Evolutionary conservation across 2,797 vertebrate genomes (phyloP).

Genomic region (Helicolenus hilgendorfi): DNA sequence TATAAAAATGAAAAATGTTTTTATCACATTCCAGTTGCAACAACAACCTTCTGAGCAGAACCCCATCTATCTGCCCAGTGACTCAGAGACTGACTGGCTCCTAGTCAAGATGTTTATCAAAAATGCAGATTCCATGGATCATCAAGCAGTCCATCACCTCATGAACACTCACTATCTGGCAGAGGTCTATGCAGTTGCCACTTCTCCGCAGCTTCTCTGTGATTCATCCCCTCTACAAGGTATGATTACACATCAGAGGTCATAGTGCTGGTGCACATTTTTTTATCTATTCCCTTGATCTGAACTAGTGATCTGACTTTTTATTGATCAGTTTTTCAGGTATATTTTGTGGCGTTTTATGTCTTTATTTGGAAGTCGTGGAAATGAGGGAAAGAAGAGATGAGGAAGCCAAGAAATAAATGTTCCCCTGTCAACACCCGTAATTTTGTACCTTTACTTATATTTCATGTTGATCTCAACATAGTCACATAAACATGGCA

Average conservation of each 20-base stretch:
- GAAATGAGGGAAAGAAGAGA: too few species aligned
- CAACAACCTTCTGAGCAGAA: conserved; percentile 85
- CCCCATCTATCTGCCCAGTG: conserved; percentile 90
- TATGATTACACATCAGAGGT: conserved; percentile 28
- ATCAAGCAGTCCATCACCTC: conserved; percentile 83
- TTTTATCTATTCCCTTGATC: not conserved
- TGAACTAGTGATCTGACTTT: not conserved
- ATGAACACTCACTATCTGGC: conserved; percentile 84
- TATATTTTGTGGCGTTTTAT: not conserved
- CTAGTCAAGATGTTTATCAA: conserved; percentile 89
- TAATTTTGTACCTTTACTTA: too few species aligned
- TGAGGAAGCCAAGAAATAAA: too few species aligned
- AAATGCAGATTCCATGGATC: conserved; percentile 73
- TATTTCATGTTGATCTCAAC: too few species aligned
- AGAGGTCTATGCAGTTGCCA: conserved; percentile 83
- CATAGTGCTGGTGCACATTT: not conserved
- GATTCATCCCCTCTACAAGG: conserved; percentile 90
- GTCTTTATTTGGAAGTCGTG: not conserved
- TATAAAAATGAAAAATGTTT: not conserved
- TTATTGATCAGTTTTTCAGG: not conserved
- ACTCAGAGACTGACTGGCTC: conserved; percentile 87
- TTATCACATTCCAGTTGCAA: conserved; percentile 71
- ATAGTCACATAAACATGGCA: too few species aligned
- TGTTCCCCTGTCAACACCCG: too few species aligned
- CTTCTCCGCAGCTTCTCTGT: conserved; percentile 83